Evolutionary conservation across 2,797 vertebrate species (phyloP).

Genomic region (Notamacropus eugenii): DNA sequence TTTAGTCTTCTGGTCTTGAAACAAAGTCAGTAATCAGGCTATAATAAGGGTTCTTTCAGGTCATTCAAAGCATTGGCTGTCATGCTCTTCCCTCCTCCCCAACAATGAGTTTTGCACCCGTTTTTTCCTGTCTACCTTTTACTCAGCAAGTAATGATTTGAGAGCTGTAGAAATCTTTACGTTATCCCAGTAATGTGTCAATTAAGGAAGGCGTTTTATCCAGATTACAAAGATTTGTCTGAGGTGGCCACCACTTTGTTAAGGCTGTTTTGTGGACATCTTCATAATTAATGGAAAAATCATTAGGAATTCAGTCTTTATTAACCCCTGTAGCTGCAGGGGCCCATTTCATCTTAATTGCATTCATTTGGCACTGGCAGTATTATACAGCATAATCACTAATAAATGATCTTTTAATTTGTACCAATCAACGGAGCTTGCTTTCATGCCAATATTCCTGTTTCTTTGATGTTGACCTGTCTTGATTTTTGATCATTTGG

Average conservation of each 20-base stretch:
- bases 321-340: constrained; percentile 90
- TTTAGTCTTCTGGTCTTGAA: constrained; percentile 73
- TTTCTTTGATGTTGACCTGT: constrained; percentile 90
- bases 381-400: constrained; percentile 89
- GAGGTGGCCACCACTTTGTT: constrained; percentile 88
- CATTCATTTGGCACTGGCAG: constrained; percentile 90
- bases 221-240: constrained; percentile 87
- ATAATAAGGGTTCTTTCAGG: constrained; percentile 68
- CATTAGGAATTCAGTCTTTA: constrained; percentile 88
- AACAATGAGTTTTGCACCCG: constrained; percentile 50
- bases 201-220: constrained; percentile 85
- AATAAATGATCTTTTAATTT: constrained; percentile 91
- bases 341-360: constrained; percentile 91
- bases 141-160: constrained; percentile 76
- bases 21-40: constrained; percentile 65
- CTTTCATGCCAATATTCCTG: constrained; percentile 89
- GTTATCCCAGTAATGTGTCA: constrained; percentile 83
- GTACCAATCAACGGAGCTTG: constrained; percentile 87
- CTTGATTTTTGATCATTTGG: constrained; percentile 90
- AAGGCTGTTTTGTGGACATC: constrained; percentile 89
- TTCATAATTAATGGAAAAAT: constrained; percentile 90
- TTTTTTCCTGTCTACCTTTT: constrained; percentile 63
- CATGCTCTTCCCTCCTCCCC: constrained; percentile 2
- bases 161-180: constrained; percentile 83
- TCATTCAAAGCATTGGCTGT: constrained; percentile 60